Base-by-base conservation (phyloP, 2,797 vertebrate genomes). In the Anguilla megastoma region DNA sequence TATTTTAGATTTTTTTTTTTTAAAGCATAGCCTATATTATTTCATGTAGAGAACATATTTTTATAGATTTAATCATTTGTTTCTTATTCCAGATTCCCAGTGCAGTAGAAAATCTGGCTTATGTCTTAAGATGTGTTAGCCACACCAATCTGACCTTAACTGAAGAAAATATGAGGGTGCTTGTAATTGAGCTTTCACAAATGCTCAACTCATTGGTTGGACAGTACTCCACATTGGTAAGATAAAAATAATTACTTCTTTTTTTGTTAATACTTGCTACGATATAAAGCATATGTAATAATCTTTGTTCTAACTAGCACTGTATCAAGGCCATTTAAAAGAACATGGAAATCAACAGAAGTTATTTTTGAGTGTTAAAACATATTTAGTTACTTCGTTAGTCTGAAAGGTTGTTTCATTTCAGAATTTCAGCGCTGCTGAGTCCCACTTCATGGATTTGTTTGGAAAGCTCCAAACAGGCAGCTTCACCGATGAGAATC, bases 351-450 rank as follows among this genome's bases (percentile, higher is more conserved):
- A 36, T 60, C 54, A 58, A 66, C 27, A 33, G 18, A 85, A 33
- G 45, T 5, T 3, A 14, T 63, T 63, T 8, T 85, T 8, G 36
- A 45, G 6, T 45, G 21, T 45, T 41, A 79, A 79, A 45, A 45
- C 14, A 5, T 36, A 0, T 74, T 76, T 24, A 24, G 24, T 50
- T 82, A 82, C 79, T 50, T 82, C 1, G 3, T 82, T 82, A 5
- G 50, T 76, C 33, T 33, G 33, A 85, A 16, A 12, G 14, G 16
- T 85, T 86, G 50, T 41, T 69, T 74, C 1, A n/a, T 71, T 86
- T 0, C 16, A 96, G 96, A 94, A 96, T 92, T 93, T 95, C 85
- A 91, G 1, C 0, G 90, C 94, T 60, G 12, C 94, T 89, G 90
- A 69, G 2, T 88, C 91, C 0, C 90, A 95, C 6, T 90, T 96